These are phyloP conservation scores for Toxotes lorentzi DNA, from an alignment of 2,797 vertebrate species.

Conservation along the genomic window DNA sequence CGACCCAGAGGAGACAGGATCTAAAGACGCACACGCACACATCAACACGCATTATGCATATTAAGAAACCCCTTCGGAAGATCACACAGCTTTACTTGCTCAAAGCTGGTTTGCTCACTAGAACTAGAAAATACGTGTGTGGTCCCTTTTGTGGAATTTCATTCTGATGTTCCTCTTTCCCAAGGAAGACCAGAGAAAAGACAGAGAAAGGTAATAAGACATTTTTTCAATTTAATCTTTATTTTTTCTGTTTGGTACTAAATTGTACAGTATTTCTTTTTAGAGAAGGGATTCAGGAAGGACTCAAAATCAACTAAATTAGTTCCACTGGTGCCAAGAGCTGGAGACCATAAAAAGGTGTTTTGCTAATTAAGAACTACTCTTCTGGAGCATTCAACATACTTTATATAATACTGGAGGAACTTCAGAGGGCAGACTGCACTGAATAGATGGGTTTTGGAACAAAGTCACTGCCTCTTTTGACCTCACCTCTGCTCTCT, in stretches of 20 bases:
- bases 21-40: slow-evolving; percentile 73
- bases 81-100: not conserved
- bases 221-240: not conserved
- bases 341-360: not conserved
- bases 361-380: not conserved
- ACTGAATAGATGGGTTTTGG: not conserved
- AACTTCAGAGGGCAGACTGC: not conserved
- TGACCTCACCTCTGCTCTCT: slow-evolving; percentile 91
- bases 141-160: not conserved
- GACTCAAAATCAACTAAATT: not conserved
- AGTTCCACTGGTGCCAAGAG: not conserved
- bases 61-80: not conserved
- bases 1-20: slow-evolving; percentile 96
- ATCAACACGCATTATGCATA: not conserved
- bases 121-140: not conserved
- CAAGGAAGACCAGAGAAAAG: not conserved
- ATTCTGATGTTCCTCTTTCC: not conserved
- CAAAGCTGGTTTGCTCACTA: not conserved
- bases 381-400: not conserved
- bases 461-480: too few relatives aligned
- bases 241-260: not conserved
- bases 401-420: not conserved
- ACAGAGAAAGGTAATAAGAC: not conserved
- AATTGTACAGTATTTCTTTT: not conserved
- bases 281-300: not conserved